phyloP scores from a whole-genome alignment of 2,797 vertebrate genomes.

The Labeo calbasu region DNA sequence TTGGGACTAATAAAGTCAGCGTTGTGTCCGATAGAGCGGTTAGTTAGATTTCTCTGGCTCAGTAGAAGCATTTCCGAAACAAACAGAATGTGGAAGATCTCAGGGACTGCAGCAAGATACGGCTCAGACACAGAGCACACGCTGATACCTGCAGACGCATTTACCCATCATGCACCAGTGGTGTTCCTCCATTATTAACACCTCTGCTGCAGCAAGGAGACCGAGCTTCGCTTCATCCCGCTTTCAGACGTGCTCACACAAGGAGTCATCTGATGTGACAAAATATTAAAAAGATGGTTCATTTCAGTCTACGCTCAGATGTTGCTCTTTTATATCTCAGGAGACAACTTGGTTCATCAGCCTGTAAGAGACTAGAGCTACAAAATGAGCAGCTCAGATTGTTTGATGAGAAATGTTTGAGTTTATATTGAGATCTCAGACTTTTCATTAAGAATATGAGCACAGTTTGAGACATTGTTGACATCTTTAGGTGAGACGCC shows the following conservation, averaged over 20 bases:
- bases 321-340: neutral
- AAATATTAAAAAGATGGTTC: neutral
- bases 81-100: neutral
- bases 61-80: conserved; percentile 1
- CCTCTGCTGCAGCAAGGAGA: neutral
- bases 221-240: neutral
- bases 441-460: neutral
- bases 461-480: neutral
- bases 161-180: conserved; percentile 15
- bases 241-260: neutral
- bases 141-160: neutral
- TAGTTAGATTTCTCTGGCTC: conserved; percentile 22
- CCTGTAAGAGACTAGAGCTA: neutral
- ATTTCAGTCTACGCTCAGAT: neutral
- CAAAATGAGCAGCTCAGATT: neutral
- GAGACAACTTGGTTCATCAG: neutral
- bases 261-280: neutral
- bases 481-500: neutral
- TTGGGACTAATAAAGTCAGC: conserved; percentile 22
- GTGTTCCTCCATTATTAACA: conserved; percentile 9
- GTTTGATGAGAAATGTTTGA: neutral
- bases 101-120: neutral
- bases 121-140: neutral
- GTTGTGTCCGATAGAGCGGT: conserved; percentile 3
- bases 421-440: neutral